Conservation (phyloP, 2,888 invertebrate genomes). For the Rhagophthalmus giganteus region DNA sequence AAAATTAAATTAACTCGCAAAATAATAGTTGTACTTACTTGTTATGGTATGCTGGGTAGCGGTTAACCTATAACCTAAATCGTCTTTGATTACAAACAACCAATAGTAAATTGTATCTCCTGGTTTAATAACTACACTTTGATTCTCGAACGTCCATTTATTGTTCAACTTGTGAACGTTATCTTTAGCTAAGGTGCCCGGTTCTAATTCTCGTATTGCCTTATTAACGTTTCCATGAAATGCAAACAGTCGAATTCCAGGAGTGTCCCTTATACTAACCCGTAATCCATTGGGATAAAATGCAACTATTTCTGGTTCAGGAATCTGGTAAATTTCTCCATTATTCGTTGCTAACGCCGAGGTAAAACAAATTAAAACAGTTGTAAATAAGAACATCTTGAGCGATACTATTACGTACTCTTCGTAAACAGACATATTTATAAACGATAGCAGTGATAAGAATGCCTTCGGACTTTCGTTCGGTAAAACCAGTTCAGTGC, state of each 20-base stretch:
- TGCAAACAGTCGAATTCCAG: conserved; percentile 52
- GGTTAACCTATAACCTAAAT: too few species aligned
- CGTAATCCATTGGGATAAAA: conserved; percentile 50
- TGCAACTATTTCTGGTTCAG: conserved; percentile 47
- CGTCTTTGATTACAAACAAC: conserved; percentile 48
- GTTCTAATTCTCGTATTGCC: conserved; percentile 43
- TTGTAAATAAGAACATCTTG: too few species aligned
- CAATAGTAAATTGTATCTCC: conserved; percentile 52
- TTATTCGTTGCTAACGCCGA: not conserved
- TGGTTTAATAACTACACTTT: conserved; percentile 34
- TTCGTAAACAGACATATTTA: too few species aligned
- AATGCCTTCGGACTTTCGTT: too few species aligned
- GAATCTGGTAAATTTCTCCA: conserved; percentile 21
- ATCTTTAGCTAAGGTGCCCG: conserved; percentile 47
- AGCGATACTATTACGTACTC: too few species aligned
- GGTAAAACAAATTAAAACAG: not conserved
- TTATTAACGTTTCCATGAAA: conserved; percentile 56
- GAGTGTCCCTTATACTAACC: conserved; percentile 52
- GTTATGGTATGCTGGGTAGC: too few species aligned
- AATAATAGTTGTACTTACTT: too few species aligned
- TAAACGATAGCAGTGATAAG: too few species aligned
- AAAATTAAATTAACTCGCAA: too few species aligned
- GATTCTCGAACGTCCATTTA: conserved; percentile 47
- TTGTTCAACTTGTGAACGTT: conserved; percentile 37
- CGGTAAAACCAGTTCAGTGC: too few species aligned